These are phyloP conservation scores for Volucella inanis DNA, from an alignment of 2,888 invertebrate genomes.

Conservation along the genomic window DNA sequence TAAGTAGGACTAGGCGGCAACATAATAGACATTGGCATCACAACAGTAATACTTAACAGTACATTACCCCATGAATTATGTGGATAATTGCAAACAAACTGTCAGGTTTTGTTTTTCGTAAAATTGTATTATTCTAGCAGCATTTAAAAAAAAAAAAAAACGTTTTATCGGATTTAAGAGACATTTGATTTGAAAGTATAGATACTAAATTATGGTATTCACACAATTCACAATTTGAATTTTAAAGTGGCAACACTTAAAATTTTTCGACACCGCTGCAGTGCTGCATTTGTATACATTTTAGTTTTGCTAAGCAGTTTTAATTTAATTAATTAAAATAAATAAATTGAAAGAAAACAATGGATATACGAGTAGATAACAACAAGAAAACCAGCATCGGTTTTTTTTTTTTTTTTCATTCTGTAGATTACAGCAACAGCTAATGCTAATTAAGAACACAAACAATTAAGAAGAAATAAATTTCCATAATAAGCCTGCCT, in stretches of 20 bases:
- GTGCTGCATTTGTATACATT: constrained; percentile 1
- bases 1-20: too few relatives aligned
- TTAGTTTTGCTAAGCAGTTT: constrained; percentile 30
- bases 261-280: constrained; percentile 5
- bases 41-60: too few relatives aligned
- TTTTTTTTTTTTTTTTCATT: constrained; percentile 38
- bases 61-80: too few relatives aligned
- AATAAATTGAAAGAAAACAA: constrained; percentile 49
- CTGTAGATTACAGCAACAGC: constrained; percentile 7
- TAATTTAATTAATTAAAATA: constrained; percentile 62
- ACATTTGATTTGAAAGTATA: not conserved
- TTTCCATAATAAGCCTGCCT: constrained; percentile 67
- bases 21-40: too few relatives aligned
- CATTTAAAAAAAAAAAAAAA: too few relatives aligned
- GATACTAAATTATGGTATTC: constrained; percentile 1
- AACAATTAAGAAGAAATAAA: constrained; percentile 75
- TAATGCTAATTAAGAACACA: constrained; percentile 73
- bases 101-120: too few relatives aligned
- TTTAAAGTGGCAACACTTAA: constrained; percentile 3
- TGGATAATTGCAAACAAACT: too few relatives aligned
- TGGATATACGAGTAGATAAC: constrained; percentile 19
- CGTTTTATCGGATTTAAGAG: too few relatives aligned
- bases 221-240: not conserved
- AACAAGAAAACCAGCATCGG: constrained; percentile 26
- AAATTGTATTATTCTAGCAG: too few relatives aligned